Evolutionary conservation across 1,140 invertebrate genomes (phyloP), one percentile per base, ranked within the genome.

Genomic region (Cydia pomonella): DNA sequence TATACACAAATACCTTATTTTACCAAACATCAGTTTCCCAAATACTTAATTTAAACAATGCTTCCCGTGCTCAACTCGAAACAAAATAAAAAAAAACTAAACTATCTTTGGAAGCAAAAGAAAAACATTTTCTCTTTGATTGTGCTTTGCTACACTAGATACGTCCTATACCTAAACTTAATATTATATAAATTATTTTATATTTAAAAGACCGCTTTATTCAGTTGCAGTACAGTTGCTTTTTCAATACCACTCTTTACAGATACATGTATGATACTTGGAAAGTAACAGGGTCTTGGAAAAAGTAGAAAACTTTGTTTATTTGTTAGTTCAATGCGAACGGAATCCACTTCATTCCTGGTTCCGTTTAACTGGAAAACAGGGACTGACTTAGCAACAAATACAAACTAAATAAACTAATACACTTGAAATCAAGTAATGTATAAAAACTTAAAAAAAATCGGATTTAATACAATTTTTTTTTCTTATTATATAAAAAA

Each of bases 251-350:
- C 18, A 23, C 6, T 47, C 6, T 44, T 44, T 9, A 16, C 10
- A 53, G 21, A 7, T 21, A 59, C 18, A 23, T 50, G n/a, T 12
- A 59, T 3, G 53, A 59, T n/a, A 23, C 12, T 59, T 21, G 9
- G 21, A 59, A 59, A 23, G 53, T 59, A 59, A 10, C 53, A 10
- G 53, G 3, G 21, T 23, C 53, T 59, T 59, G 18, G 21, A 23
- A 59, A 59, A 59, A 59, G 53, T 59, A 23, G 1, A 23, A 23
- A 59, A 59, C 50, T 53, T 53, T 47, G 47, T n/a, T 23, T 59
- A 21, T 59, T 59, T 59, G 53, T 59, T 59, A 59, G 53, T 59
- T 59, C 53, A 59, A 59, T 23, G 10, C 53, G 18, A 59, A 59
- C 53, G 21, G 21, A 59, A 59, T 23, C 53, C 53, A 23, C 53